Percentiles rank a stretch among this genome's conserved stretches.
These are phyloP conservation scores for Microcebus lehilahytsara DNA, from an alignment of 2,113 vertebrate species.

Conservation along the genomic window DNA sequence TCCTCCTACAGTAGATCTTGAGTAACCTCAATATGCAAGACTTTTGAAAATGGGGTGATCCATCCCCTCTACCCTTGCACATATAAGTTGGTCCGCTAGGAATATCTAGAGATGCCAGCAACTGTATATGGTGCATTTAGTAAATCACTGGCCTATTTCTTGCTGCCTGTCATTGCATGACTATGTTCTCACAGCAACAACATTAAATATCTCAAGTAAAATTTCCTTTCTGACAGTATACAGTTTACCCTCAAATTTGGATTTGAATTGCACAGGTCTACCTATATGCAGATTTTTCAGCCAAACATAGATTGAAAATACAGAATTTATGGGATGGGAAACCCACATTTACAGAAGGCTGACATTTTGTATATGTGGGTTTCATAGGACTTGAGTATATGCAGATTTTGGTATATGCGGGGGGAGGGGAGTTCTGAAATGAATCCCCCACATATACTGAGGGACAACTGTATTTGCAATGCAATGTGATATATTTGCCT, in stretches of 20 bases:
- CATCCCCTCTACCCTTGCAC: fast-evolving
- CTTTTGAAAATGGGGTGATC: neutral
- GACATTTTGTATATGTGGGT: neutral
- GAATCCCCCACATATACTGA: neutral
- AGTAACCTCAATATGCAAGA: neutral
- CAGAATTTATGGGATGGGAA: neutral
- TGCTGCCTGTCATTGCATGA: neutral
- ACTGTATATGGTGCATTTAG: neutral
- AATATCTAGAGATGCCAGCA: neutral
- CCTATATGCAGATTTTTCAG: neutral
- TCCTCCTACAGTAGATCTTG: neutral
- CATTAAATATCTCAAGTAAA: neutral
- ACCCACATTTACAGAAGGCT: neutral
- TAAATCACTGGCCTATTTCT: neutral
- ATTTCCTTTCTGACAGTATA: neutral
- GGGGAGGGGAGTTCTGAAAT: neutral
- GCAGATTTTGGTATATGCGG: neutral
- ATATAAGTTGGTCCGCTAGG: neutral
- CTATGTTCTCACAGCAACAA: neutral
- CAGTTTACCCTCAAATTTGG: neutral
- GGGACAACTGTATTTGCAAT: neutral
- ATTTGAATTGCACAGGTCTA: neutral
- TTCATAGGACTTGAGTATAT: neutral
- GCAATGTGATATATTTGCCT: neutral
- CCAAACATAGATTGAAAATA: neutral